Evolutionary conservation across 1,140 invertebrate genomes (phyloP).

Genomic region (Plutomurus gul): DNA sequence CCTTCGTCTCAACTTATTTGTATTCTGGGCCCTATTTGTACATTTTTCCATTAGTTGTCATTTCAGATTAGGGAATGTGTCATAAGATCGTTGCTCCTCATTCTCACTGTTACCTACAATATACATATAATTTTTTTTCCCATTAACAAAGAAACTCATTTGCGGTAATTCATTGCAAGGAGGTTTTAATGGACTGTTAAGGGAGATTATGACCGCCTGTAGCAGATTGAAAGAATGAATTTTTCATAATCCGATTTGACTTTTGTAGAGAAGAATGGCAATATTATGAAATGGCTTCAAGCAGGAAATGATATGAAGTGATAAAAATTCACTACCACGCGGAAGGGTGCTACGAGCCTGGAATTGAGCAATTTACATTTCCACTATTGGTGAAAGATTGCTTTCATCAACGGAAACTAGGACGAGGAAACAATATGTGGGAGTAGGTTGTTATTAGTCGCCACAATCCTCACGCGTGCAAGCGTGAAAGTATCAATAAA

Average conservation of each 20-base stretch:
- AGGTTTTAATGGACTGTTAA: too few relatives aligned
- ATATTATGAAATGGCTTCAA: not conserved
- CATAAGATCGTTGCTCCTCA: too few relatives aligned
- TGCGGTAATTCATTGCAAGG: too few relatives aligned
- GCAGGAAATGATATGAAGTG: not conserved
- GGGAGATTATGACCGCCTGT: too few relatives aligned
- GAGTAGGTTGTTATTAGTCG: not conserved
- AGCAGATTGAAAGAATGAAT: too few relatives aligned
- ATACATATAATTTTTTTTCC: too few relatives aligned
- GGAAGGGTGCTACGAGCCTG: not conserved
- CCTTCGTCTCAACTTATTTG: not conserved
- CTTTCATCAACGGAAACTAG: not conserved
- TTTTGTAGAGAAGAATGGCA: not conserved
- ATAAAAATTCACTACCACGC: not conserved
- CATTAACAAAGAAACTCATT: too few relatives aligned
- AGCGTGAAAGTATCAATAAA: constrained; percentile 4
- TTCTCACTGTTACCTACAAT: too few relatives aligned
- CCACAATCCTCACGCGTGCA: not conserved
- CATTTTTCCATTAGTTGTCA: not conserved
- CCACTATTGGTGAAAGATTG: not conserved
- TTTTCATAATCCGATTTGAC: not conserved
- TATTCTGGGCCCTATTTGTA: not conserved
- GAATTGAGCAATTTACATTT: not conserved
- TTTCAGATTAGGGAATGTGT: too few relatives aligned
- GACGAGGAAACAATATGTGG: not conserved